Evolutionary conservation across 2,797 vertebrate species (phyloP), one percentile per base, ranked within the genome.

Genomic region (Microcaecilia unicolor): DNA sequence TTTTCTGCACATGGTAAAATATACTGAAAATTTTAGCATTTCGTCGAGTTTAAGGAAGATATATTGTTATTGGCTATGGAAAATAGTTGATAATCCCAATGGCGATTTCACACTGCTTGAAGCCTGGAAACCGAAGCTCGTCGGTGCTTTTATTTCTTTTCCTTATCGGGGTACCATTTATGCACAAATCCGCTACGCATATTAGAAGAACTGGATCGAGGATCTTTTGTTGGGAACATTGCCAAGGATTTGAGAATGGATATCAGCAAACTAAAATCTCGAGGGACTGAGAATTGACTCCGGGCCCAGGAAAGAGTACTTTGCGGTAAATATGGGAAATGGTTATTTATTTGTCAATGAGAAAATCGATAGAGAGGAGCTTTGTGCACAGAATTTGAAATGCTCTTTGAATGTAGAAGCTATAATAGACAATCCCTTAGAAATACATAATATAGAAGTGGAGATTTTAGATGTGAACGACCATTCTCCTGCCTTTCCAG

Each of bases 141-240:
- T 45, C 64, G 32, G 16, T 51, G 59, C 46, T 53, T 71, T 46
- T 56, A 62, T 14, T 66, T 64, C 55, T 64, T 55, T 30, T 30
- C 70, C 49, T 65, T 61, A 42, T 48, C 73, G 59, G 58, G n/a
- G 61, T 44, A 64, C 54, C 54, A 17, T 13, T n/a, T 20, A 29
- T 12, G 58, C 37, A 12, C 63, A 60, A n/a, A 66, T 74, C 41
- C 49, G 55, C 13, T 83, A 80, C 19, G 67, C 63, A 58, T 83
- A 29, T 54, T 57, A 1, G 76, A 81, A 39, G 78, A 81, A 48
- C 63, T 58, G 44, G 18, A 60, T 2, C 61, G 55, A 34, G 70
- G 69, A 1, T 70, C 66, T n/a, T 70, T 74, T 26, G 74, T 80
- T 31, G 74, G 75, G 12, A 56, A 68, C 18, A 53, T 80, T 25